Conservation (phyloP, 1,140 invertebrate species). For the Berghia stephanieae region DNA sequence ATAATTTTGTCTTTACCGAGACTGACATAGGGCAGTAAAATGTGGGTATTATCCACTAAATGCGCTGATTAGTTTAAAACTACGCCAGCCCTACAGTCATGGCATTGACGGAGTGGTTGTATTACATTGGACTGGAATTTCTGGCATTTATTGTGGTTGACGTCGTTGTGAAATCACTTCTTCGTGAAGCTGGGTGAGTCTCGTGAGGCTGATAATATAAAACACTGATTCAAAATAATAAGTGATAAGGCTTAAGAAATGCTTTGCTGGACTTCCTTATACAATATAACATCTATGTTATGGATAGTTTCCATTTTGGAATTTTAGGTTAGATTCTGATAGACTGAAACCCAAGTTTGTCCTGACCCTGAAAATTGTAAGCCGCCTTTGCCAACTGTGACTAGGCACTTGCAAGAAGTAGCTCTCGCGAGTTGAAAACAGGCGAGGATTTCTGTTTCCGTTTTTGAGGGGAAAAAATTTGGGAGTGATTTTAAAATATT, state of each 20-base stretch:
- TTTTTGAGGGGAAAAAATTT: no score
- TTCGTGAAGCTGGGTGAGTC: conserved; percentile 53
- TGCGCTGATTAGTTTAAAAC: conserved; percentile 50
- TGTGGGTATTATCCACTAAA: conserved; percentile 28
- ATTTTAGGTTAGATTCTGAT: neutral
- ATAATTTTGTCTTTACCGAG: neutral
- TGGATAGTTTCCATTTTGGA: neutral
- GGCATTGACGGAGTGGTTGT: conserved; percentile 39
- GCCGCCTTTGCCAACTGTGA: no score
- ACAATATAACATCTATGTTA: neutral
- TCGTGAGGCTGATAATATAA: neutral
- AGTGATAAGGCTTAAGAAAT: neutral
- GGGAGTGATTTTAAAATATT: no score
- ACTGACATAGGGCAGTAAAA: neutral
- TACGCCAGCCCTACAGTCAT: no score
- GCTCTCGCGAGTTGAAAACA: no score
- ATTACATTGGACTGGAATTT: conserved; percentile 52
- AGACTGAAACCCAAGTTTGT: neutral
- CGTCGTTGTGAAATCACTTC: conserved; percentile 46
- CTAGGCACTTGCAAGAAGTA: no score
- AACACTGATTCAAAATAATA: neutral
- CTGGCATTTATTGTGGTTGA: conserved; percentile 54
- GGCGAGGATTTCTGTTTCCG: no score
- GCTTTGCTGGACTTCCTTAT: neutral
- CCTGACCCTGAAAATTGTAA: no score